Percentiles rank a stretch among this genome's conserved stretches.
Conservation (phyloP, 2,113 vertebrate genomes). For the Phoxinus phoxinus region DNA sequence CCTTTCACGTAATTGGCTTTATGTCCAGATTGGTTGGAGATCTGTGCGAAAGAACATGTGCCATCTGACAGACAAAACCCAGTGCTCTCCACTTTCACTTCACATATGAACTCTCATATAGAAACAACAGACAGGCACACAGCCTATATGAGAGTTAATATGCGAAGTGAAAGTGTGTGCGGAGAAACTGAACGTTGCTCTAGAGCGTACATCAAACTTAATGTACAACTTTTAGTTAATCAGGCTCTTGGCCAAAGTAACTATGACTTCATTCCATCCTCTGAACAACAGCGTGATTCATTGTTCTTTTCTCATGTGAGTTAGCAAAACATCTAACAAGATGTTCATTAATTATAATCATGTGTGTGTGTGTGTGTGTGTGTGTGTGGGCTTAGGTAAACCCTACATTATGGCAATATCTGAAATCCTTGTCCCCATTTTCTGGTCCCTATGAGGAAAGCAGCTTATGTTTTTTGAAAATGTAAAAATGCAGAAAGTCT, state of each 20-base stretch:
- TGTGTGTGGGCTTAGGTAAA: too few relatives aligned
- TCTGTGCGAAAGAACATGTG: constrained; percentile 54
- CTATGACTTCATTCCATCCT: background rate
- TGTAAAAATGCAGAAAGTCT: too few relatives aligned
- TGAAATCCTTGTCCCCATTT: too few relatives aligned
- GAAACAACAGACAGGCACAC: background rate
- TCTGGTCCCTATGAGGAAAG: too few relatives aligned
- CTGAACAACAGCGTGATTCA: background rate
- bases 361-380: background rate
- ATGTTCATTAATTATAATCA: background rate
- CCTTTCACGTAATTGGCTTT: constrained; percentile 73
- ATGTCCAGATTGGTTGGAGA: constrained; percentile 75
- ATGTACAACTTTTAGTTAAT: constrained; percentile 11
- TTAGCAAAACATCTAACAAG: background rate
- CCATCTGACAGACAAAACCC: constrained; percentile 54
- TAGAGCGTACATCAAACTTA: background rate
- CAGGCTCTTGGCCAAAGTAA: constrained; percentile 24
- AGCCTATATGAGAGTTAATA: too few relatives aligned
- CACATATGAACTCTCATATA: background rate
- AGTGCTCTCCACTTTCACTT: constrained; percentile 2
- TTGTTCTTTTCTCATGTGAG: background rate
- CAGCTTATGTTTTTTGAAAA: too few relatives aligned
- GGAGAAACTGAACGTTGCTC: background rate
- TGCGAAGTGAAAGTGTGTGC: too few relatives aligned
- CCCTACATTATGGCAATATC: too few relatives aligned